phyloP scores from a whole-genome alignment of 2,888 invertebrate genomes.

The Tortrix viridana region DNA sequence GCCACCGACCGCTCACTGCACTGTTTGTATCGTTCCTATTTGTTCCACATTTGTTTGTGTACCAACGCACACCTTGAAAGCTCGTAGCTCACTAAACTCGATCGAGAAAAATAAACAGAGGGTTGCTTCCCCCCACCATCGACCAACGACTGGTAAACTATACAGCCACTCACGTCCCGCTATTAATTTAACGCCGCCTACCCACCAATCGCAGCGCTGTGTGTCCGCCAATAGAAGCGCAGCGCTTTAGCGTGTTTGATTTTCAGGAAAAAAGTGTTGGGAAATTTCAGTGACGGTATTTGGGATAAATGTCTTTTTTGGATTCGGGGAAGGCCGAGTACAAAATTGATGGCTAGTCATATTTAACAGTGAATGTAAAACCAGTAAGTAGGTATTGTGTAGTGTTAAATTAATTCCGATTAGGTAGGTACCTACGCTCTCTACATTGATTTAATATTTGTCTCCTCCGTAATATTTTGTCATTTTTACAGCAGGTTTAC shows the following conservation, averaged over 20 bases:
- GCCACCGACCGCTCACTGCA: constrained; percentile 49
- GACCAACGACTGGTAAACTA: constrained; percentile 53
- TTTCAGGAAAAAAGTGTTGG: constrained; percentile 65
- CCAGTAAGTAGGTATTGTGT: too few relatives aligned
- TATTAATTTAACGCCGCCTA: constrained; percentile 60
- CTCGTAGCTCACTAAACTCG: constrained; percentile 75
- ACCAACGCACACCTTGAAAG: constrained; percentile 58
- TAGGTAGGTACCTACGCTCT: too few relatives aligned
- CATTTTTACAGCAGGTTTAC: too few relatives aligned
- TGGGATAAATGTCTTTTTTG: constrained; percentile 42
- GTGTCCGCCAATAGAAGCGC: constrained; percentile 60
- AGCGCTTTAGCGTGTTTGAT: constrained; percentile 50
- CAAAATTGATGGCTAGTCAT: neutral
- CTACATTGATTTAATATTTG: too few relatives aligned
- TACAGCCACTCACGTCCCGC: constrained; percentile 56
- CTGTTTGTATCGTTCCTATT: constrained; percentile 32
- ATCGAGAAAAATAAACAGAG: constrained; percentile 81
- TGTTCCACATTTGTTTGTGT: constrained; percentile 23
- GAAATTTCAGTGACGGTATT: constrained; percentile 62
- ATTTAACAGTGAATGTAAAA: too few relatives aligned
- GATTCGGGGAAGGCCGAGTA: constrained; percentile 35
- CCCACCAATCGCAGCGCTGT: constrained; percentile 59
- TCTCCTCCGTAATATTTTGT: too few relatives aligned
- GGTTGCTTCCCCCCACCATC: constrained; percentile 72
- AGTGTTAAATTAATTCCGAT: too few relatives aligned